These are phyloP conservation scores for Kryphioiulus occultus DNA, from an alignment of 2,888 invertebrate species.

Conservation along the genomic window DNA sequence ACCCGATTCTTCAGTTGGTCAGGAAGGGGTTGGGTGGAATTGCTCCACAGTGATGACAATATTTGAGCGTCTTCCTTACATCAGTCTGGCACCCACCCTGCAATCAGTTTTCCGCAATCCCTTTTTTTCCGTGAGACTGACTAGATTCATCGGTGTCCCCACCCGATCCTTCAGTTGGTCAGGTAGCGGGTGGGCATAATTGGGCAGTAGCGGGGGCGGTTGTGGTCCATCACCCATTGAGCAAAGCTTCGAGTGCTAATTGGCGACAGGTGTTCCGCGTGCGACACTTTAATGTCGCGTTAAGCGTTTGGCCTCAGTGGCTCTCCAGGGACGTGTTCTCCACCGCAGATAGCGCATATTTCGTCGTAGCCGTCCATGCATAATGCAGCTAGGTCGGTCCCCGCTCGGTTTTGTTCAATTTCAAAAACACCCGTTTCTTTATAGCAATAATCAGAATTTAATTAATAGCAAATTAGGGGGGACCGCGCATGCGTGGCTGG, in stretches of 20 bases:
- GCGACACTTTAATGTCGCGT: constrained; percentile 32
- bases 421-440: background rate
- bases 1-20: no score
- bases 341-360: background rate
- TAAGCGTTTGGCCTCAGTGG: constrained; percentile 45
- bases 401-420: background rate
- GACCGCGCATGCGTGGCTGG: background rate
- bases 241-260: background rate
- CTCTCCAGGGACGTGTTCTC: constrained; percentile 40
- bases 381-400: background rate
- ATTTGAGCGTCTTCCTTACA: no score
- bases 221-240: background rate
- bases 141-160: no score
- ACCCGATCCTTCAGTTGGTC: background rate
- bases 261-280: constrained; percentile 28
- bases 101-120: no score
- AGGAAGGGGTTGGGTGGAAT: no score
- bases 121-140: no score
- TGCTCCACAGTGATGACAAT: no score
- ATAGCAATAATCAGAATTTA: constrained; percentile 28
- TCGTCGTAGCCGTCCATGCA: background rate
- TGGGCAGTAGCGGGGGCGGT: background rate
- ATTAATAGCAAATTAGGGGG: background rate
- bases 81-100: no score
- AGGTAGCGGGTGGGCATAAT: background rate